Evolutionary conservation across 2,888 invertebrate genomes (phyloP).

Genomic region (Drosophila austrosaltans): DNA sequence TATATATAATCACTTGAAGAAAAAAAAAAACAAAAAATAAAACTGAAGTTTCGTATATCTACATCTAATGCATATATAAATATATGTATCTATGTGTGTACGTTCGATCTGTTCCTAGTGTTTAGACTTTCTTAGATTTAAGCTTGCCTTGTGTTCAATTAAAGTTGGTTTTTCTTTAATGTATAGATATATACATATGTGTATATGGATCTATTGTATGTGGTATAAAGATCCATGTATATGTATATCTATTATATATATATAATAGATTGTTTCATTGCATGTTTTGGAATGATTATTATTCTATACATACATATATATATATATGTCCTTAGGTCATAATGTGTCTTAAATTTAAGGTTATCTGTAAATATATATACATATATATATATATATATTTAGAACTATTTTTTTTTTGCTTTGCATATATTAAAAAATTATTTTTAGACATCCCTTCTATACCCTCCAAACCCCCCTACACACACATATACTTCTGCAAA

Average conservation of each 20-base stretch:
- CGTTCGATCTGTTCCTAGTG: slow-evolving; percentile 45
- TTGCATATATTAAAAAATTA: slow-evolving; percentile 42
- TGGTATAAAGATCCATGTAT: not conserved
- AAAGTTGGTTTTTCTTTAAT: slow-evolving; percentile 16
- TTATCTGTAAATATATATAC: slow-evolving; percentile 43
- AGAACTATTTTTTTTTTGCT: slow-evolving; percentile 30
- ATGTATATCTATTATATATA: slow-evolving; percentile 10
- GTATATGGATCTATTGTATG: not conserved
- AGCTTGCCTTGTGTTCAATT: slow-evolving; percentile 55
- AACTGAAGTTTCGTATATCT: slow-evolving; percentile 11
- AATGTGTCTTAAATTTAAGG: slow-evolving; percentile 42
- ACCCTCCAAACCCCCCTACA: not conserved
- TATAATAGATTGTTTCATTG: slow-evolving; percentile 19
- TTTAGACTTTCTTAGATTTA: slow-evolving; percentile 35
- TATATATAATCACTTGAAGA: slow-evolving; percentile 34
- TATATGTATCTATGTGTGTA: slow-evolving; percentile 21
- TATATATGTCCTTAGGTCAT: slow-evolving; percentile 13
- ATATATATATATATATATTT: slow-evolving; percentile 18
- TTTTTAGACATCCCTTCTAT: slow-evolving; percentile 23
- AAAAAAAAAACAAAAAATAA: slow-evolving; percentile 8
- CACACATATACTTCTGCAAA: not conserved
- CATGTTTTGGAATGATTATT: slow-evolving; percentile 39
- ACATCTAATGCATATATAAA: slow-evolving; percentile 18
- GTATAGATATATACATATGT: not conserved
- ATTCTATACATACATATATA: slow-evolving; percentile 16